phyloP scores from a whole-genome alignment of 2,888 invertebrate genomes.

The Gandaritis pyraliata region DNA sequence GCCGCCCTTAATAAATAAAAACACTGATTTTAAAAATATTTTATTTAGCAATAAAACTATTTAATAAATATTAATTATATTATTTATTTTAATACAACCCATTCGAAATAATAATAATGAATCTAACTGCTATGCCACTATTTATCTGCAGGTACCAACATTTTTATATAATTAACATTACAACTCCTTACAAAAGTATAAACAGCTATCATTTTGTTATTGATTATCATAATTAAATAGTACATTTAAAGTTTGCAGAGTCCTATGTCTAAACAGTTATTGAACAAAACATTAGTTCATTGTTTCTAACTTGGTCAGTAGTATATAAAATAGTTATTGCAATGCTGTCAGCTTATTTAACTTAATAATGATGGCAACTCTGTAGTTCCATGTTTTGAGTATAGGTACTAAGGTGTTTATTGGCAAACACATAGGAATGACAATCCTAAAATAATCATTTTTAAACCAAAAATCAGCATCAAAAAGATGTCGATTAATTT shows the following conservation, averaged over 20 bases:
- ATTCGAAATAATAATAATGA: conserved; percentile 14
- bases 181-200: conserved; percentile 34
- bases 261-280: no score
- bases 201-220: conserved; percentile 18
- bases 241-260: no score
- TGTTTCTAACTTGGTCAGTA: neutral
- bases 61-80: conserved; percentile 18
- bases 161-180: conserved; percentile 3
- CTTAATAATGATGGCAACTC: no score
- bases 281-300: neutral
- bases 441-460: no score
- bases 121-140: conserved; percentile 14
- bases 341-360: no score
- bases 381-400: no score
- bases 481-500: no score
- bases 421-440: no score
- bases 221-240: no score
- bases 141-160: conserved; percentile 20
- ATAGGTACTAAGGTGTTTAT: no score
- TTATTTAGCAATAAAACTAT: conserved; percentile 23
- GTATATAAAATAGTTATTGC: no score
- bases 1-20: neutral
- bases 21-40: conserved; percentile 11
- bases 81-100: conserved; percentile 20
- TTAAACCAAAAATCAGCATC: no score